Conservation (phyloP, 2,797 vertebrate genomes). For the Chloroceryle amazona region DNA sequence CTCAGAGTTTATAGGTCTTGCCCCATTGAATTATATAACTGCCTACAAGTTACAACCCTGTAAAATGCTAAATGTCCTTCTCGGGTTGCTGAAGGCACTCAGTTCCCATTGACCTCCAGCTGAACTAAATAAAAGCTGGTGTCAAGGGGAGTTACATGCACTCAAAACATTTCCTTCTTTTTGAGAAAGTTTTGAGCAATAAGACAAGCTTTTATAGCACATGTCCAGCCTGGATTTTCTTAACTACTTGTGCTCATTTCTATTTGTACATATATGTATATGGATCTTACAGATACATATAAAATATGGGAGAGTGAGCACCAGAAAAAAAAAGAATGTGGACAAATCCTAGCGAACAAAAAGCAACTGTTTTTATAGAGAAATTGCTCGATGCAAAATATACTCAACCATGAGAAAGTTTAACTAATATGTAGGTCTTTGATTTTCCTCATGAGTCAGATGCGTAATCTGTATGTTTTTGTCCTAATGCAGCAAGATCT, state of each 20-base stretch:
- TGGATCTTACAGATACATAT: not conserved
- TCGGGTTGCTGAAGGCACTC: not conserved
- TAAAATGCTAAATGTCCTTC: not conserved
- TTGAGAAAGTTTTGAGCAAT: not conserved
- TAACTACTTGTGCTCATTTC: not conserved
- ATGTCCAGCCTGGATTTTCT: not conserved
- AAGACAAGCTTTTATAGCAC: not conserved
- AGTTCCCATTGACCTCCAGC: not conserved
- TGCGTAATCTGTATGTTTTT: not conserved
- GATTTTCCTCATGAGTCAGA: not conserved
- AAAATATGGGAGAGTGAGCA: not conserved
- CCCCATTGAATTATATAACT: not conserved
- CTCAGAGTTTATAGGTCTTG: not conserved
- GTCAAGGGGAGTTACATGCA: not conserved
- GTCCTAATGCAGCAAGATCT: not conserved
- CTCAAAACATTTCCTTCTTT: not conserved
- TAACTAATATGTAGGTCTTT: not conserved
- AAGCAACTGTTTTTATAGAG: not conserved
- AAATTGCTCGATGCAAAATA: not conserved
- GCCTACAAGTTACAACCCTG: not conserved
- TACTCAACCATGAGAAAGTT: not conserved
- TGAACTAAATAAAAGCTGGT: constrained; percentile 30
- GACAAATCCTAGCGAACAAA: not conserved
- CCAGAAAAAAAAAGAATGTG: not conserved
- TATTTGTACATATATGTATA: not conserved